phyloP scores from a whole-genome alignment of 2,888 invertebrate species.

The Gari tellinella region DNA sequence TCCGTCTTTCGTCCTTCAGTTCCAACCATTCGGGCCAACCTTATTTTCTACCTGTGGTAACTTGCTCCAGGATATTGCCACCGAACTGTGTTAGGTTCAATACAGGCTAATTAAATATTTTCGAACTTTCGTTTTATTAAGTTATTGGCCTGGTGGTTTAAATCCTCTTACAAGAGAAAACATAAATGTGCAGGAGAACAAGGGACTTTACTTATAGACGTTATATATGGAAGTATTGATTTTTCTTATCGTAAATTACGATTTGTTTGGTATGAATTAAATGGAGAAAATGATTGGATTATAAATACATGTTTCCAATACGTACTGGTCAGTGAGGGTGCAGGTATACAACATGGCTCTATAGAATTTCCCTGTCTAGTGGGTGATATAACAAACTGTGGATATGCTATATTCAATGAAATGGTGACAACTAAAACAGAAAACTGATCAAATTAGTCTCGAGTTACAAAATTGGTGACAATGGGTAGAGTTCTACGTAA shows the following conservation, averaged over 20 bases:
- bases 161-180: conserved; percentile 1
- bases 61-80: background rate
- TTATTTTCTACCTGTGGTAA: conserved; percentile 13
- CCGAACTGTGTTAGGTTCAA: too few relatives aligned
- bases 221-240: conserved; percentile 27
- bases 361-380: too few relatives aligned
- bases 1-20: conserved; percentile 15
- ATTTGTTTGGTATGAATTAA: conserved; percentile 28
- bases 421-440: too few relatives aligned
- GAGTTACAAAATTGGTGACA: too few relatives aligned
- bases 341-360: too few relatives aligned
- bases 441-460: too few relatives aligned
- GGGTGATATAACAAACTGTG: too few relatives aligned
- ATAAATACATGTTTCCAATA: conserved; percentile 3
- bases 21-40: conserved; percentile 6
- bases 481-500: too few relatives aligned
- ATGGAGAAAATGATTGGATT: conserved; percentile 36
- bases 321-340: too few relatives aligned
- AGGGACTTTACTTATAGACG: background rate
- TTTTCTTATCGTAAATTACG: conserved; percentile 5
- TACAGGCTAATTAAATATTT: conserved; percentile 2
- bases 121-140: conserved; percentile 3
- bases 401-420: too few relatives aligned
- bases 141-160: background rate
- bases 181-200: background rate